phyloP scores from a whole-genome alignment of 2,888 invertebrate species.

The Drosophila fulvimacula region DNA sequence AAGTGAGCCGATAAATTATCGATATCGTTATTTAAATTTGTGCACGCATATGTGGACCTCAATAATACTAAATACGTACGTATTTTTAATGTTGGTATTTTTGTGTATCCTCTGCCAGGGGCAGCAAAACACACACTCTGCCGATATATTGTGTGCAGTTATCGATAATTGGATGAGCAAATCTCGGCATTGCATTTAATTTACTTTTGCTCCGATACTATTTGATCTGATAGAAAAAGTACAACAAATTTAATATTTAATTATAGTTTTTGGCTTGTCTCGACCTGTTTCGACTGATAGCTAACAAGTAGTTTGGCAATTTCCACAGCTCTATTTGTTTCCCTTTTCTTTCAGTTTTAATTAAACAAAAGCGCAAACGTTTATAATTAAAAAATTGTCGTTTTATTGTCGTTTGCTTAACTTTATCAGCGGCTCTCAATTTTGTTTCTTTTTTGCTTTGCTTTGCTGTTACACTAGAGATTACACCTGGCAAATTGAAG shows the following conservation, averaged over 20 bases:
- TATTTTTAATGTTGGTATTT: too few species aligned
- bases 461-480: slow-evolving; percentile 59
- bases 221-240: slow-evolving; percentile 1
- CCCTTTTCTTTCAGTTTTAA: slow-evolving; percentile 42
- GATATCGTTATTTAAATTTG: too few species aligned
- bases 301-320: slow-evolving; percentile 21
- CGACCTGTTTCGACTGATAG: neutral
- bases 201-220: neutral
- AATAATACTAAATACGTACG: neutral
- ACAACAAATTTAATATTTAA: slow-evolving; percentile 8
- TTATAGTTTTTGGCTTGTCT: neutral
- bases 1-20: neutral
- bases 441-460: slow-evolving; percentile 35
- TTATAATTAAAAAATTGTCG: slow-evolving; percentile 71
- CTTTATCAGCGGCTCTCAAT: slow-evolving; percentile 55
- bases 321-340: neutral
- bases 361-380: slow-evolving; percentile 59
- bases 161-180: slow-evolving; percentile 5
- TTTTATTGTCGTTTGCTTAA: slow-evolving; percentile 73
- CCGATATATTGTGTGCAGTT: neutral
- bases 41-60: too few species aligned
- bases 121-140: too few species aligned
- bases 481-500: slow-evolving; percentile 73
- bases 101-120: neutral
- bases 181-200: neutral